Evolutionary conservation across 2,888 invertebrate genomes (phyloP), one percentile per base, ranked within the genome.

Genomic region (Acleris sparsana): DNA sequence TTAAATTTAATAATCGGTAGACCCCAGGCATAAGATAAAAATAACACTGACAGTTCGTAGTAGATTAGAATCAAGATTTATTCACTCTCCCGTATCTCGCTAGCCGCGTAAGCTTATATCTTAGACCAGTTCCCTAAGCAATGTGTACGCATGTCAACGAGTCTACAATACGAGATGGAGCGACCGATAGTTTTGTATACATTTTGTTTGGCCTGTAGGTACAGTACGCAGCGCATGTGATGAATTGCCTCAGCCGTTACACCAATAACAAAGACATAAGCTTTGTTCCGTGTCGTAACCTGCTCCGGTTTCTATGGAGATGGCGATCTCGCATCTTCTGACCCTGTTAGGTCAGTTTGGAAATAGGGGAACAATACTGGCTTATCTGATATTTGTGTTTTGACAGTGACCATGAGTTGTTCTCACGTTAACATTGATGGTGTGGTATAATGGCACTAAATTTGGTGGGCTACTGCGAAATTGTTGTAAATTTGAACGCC

Each of bases 171-270:
- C 64, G 49, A 83, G 80, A 83, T 83, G 77, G 68, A 69, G 68
- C 64, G 67, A 60, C 76, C 68, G 83, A 84, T 84, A 83, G 77
- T 76, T 80, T 81, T 81, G 82, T 80, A 71, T 73, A 68, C 68
- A 73, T 77, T 82, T 80, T 80, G 81, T 82, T 73, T 73, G 71
- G 71, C 63, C 73, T 67, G 68, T 39, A 51, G n/a, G 65, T 72
- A 80, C 76, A 70, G 66, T 77, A 72, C 63, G 18, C 29, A 9
- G 33, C 46, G 72, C 67, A 79, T 76, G 70, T 73, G 69, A 65
- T 56, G 49, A 61, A 65, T 65, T 25, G 51, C 9, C 55, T 18
- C 25, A 49, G 13, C 16, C 39, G n/a, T n/a, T 29, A 33, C 7
- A 5, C 25, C 58, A 5, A 20, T 33, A 51, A 66, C 61, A 61